Conservation (phyloP, 2,113 vertebrate species). For the Hippocampus guttulatus region DNA sequence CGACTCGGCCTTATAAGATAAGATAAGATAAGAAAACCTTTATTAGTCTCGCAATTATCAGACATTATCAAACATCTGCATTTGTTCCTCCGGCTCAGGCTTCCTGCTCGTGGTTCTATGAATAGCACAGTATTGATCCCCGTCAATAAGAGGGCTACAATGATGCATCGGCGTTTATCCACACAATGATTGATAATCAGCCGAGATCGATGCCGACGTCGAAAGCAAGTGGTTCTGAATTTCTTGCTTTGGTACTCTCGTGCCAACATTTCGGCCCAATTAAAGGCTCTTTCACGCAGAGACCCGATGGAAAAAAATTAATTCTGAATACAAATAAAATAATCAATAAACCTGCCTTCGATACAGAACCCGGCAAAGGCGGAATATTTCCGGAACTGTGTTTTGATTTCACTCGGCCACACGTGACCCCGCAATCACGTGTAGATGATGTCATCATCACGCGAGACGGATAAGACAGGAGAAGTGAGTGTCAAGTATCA, state of each 20-base stretch:
- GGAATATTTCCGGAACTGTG: too few species aligned
- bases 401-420: too few species aligned
- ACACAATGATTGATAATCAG: neutral
- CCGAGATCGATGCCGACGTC: neutral
- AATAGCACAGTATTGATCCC: constrained; percentile 1
- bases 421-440: neutral
- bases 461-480: too few species aligned
- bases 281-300: neutral
- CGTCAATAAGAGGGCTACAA: neutral
- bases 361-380: neutral
- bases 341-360: neutral
- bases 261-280: neutral
- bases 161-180: neutral
- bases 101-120: neutral
- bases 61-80: neutral
- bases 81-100: neutral
- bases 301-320: neutral
- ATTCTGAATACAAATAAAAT: too few species aligned
- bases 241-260: neutral
- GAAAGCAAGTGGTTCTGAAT: neutral
- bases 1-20: neutral
- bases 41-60: too few species aligned
- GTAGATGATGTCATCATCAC: neutral
- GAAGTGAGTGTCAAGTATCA: neutral
- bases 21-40: too few species aligned